phyloP scores from a whole-genome alignment of 1,140 invertebrate genomes.

The Drosophila pseudoananassae region DNA sequence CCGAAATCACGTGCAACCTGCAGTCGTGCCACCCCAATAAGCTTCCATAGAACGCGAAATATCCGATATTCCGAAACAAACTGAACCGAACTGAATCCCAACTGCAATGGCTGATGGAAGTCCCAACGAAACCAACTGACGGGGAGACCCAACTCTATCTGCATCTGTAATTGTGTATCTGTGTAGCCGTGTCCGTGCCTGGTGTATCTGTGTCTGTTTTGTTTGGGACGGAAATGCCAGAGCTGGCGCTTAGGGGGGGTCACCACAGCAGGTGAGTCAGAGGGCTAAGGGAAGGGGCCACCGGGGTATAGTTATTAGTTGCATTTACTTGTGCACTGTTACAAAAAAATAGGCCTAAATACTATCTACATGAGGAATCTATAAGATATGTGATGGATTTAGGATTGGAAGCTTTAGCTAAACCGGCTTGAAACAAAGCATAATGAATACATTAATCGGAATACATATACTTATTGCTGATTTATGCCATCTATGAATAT shows the following conservation, averaged over 20 bases:
- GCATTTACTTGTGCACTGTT: slow-evolving; percentile 13
- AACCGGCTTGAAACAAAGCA: too few relatives aligned
- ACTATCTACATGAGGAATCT: too few relatives aligned
- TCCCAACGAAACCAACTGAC: slow-evolving; percentile 27
- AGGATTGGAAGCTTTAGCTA: too few relatives aligned
- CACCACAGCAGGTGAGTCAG: slow-evolving; percentile 34
- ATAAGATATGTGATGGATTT: too few relatives aligned
- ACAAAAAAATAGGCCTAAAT: not conserved
- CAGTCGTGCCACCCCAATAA: not conserved
- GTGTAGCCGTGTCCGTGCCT: slow-evolving; percentile 18
- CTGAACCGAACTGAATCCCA: slow-evolving; percentile 48
- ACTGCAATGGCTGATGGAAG: slow-evolving; percentile 70
- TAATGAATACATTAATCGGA: too few relatives aligned
- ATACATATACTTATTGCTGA: not conserved
- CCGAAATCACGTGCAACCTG: not conserved
- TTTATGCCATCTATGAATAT: not conserved
- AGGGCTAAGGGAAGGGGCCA: slow-evolving; percentile 19
- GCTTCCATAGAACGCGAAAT: slow-evolving; percentile 3
- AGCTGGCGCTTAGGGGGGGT: slow-evolving; percentile 38
- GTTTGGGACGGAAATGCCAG: slow-evolving; percentile 76
- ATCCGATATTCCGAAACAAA: slow-evolving; percentile 23
- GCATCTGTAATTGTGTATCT: slow-evolving; percentile 24
- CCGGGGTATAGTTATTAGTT: slow-evolving; percentile 12
- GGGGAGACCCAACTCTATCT: slow-evolving; percentile 49
- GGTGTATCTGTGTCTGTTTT: slow-evolving; percentile 67